Evolutionary conservation across 2,888 invertebrate species (phyloP).

Genomic region (Loripinus fragilis): DNA sequence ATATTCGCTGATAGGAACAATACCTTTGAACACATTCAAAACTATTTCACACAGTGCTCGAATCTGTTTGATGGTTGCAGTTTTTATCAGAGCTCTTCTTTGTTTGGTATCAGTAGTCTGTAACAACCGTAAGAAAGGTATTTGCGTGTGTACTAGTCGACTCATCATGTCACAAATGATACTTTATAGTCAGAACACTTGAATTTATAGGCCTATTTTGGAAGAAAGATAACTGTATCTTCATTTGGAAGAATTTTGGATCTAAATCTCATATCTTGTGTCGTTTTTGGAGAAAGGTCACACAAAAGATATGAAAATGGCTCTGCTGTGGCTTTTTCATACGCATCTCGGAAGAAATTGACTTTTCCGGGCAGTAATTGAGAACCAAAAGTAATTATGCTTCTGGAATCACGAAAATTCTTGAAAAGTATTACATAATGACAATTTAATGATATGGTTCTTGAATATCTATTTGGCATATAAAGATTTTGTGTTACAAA

Average conservation of each 20-base stretch:
- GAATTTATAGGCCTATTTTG: not conserved
- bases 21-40: not conserved
- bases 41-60: not conserved
- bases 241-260: slow-evolving; percentile 20
- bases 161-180: not conserved
- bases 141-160: not conserved
- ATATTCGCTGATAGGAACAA: not conserved
- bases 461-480: slow-evolving; percentile 27
- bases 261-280: slow-evolving; percentile 6
- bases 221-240: too few relatives aligned
- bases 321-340: not conserved
- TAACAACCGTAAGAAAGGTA: not conserved
- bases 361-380: not conserved
- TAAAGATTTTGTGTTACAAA: slow-evolving; percentile 35
- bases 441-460: slow-evolving; percentile 32
- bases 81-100: not conserved
- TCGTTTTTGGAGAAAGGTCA: slow-evolving; percentile 20
- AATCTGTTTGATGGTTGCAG: not conserved
- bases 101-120: not conserved
- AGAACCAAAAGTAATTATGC: not conserved
- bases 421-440: slow-evolving; percentile 31
- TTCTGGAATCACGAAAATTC: slow-evolving; percentile 32
- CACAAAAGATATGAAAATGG: slow-evolving; percentile 27
- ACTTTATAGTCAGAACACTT: not conserved
- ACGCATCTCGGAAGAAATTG: not conserved